phyloP scores from a whole-genome alignment of 1,140 invertebrate species.

The Drosophila virilis region DNA sequence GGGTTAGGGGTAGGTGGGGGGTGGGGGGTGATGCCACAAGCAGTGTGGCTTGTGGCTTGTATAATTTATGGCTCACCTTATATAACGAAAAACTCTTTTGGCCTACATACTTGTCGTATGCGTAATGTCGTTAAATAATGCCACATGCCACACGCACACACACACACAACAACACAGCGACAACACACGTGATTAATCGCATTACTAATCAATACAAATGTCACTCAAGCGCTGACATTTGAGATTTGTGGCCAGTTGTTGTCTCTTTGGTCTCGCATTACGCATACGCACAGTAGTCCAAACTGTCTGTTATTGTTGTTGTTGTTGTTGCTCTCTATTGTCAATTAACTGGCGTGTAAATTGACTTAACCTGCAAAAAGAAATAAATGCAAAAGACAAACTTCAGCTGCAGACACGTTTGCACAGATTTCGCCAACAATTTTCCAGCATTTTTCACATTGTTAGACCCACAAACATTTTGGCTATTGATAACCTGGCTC shows the following conservation, averaged over 20 bases:
- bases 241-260: conserved; percentile 72
- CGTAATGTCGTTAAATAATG: conserved; percentile 66
- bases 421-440: conserved; percentile 23
- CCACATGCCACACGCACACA: conserved; percentile 44
- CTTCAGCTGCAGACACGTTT: conserved; percentile 30
- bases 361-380: conserved; percentile 51
- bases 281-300: conserved; percentile 74
- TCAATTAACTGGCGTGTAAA: conserved; percentile 67
- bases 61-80: conserved; percentile 51
- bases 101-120: conserved; percentile 54
- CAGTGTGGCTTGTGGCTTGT: conserved; percentile 33
- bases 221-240: conserved; percentile 74
- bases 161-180: conserved; percentile 6
- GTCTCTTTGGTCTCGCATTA: conserved; percentile 52
- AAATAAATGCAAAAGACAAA: conserved; percentile 24
- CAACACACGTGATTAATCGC: conserved; percentile 72
- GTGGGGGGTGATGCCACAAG: conserved; percentile 15
- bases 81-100: conserved; percentile 43
- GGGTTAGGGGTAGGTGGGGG: too few relatives aligned
- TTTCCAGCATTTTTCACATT: conserved; percentile 38
- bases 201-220: conserved; percentile 82
- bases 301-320: not conserved
- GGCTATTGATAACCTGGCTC: conserved; percentile 1
- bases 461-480: conserved; percentile 29
- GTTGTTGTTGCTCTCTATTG: conserved; percentile 30